Evolutionary conservation across 2,797 vertebrate species (phyloP).

Genomic region (Enteromius fasciolatus): DNA sequence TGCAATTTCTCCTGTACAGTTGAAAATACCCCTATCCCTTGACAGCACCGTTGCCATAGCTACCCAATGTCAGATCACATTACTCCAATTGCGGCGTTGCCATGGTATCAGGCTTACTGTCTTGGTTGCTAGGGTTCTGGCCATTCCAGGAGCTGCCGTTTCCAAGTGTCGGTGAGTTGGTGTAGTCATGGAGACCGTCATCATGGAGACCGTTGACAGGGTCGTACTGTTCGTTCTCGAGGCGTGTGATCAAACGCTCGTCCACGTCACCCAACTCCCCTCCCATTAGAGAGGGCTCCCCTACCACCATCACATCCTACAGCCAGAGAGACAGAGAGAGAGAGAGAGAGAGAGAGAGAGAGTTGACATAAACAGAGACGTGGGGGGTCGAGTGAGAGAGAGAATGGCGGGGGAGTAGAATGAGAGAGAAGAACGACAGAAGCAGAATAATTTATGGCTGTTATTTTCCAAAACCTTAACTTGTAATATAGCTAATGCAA

Average conservation of each 20-base stretch:
- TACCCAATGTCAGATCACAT: constrained; percentile 61
- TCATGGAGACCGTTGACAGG: constrained; percentile 97
- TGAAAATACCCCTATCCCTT: constrained; percentile 48
- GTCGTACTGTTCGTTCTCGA: constrained; percentile 99
- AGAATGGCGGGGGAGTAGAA: background rate
- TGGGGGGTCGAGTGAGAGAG: constrained; percentile 11
- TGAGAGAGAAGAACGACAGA: constrained; percentile 20
- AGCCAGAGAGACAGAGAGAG: background rate
- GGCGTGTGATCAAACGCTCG: constrained; percentile 98
- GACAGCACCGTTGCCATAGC: constrained; percentile 48
- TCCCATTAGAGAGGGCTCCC: constrained; percentile 99
- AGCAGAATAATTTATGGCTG: constrained; percentile 18
- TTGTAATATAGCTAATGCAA: constrained; percentile 24
- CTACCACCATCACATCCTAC: constrained; percentile 99
- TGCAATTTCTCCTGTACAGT: constrained; percentile 38
- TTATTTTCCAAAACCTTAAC: background rate
- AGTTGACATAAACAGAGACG: constrained; percentile 24
- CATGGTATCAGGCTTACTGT: constrained; percentile 98
- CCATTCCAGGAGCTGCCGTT: constrained; percentile 99
- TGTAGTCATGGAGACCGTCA: constrained; percentile 93
- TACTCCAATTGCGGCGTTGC: constrained; percentile 97
- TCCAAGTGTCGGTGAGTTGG: constrained; percentile 96
- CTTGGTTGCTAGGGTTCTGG: constrained; percentile 98
- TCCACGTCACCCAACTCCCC: constrained; percentile 99
- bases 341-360: constrained; percentile 19